Base-by-base conservation (phyloP, 2,113 vertebrate genomes). In the Dermatemys mawii region DNA sequence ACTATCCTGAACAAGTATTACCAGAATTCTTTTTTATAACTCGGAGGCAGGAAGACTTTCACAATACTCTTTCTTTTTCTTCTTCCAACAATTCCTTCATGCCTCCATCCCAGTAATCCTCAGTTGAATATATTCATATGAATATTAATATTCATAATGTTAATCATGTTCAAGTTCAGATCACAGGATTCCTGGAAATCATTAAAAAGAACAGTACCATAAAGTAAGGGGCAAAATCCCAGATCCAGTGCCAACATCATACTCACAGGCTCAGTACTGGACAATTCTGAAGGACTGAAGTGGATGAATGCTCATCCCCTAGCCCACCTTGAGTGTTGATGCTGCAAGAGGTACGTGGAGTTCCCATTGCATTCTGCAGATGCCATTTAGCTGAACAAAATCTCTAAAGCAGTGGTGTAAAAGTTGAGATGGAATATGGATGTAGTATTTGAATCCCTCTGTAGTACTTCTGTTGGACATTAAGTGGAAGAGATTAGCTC, bases 111-210 rank as follows among this genome's bases (percentile, higher is more conserved):
- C 83, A 88, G 38, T 93, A 90, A 97, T 91, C 86, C 91, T 57
- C 79, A 51, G 76, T 82, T 90, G 0, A 2, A 24, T 78, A 4
- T 60, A 16, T n/a, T n/a, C n/a, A n/a, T n/a, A n/a, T n/a, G n/a
- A n/a, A n/a, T n/a, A n/a, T n/a, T n/a, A n/a, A n/a, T n/a, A n/a
- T n/a, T n/a, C n/a, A n/a, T n/a, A n/a, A n/a, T n/a, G n/a, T n/a
- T n/a, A n/a, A 89, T 16, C 3, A 1, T 79, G 93, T 91, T 81
- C 86, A 67, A 83, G 70, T 81, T 93, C 90, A 90, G 80, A 12
- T 63, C 82, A 67, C 92, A 95, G 95, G 95, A 95, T 96, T 93
- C 94, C 93, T 0, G 80, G 95, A 55, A 93, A 57, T 94, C 93
- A 96, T 93, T 0, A 3, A 90, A 78, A 2, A 81, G 79, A 90